Evolutionary conservation across 2,797 vertebrate species (phyloP).

Genomic region (Pipistrellus pygmaeus): DNA sequence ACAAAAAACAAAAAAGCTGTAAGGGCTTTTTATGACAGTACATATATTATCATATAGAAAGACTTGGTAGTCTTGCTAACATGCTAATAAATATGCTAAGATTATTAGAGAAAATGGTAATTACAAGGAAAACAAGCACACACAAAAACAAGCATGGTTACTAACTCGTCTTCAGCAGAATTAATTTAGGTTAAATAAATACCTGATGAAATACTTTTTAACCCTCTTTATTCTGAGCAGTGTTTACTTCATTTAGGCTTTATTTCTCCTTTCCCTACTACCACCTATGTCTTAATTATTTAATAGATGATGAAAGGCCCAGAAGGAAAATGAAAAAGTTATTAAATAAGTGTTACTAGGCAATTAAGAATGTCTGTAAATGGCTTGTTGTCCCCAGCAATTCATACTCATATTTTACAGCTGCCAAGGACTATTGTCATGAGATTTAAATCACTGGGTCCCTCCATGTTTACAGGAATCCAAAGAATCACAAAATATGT

Average conservation of each 20-base stretch:
- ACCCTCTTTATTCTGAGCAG: neutral
- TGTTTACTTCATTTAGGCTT: neutral
- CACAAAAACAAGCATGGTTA: neutral
- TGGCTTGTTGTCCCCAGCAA: neutral
- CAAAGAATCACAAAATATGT: neutral
- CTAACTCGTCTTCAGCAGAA: neutral
- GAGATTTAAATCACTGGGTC: conserved; percentile 15
- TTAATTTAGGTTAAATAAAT: neutral
- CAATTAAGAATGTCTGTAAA: conserved; percentile 8
- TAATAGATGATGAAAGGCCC: neutral
- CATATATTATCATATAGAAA: neutral
- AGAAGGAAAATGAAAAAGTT: neutral
- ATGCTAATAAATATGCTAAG: neutral
- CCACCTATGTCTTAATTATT: neutral
- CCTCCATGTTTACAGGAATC: neutral
- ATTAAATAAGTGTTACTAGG: neutral
- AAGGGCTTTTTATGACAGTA: neutral
- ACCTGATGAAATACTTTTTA: neutral
- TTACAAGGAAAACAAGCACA: neutral
- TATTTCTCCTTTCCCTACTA: neutral
- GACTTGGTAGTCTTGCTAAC: neutral
- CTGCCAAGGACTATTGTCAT: neutral
- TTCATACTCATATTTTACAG: neutral
- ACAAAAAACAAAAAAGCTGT: conserved; percentile 9
- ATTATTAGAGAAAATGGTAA: neutral